phyloP scores from a whole-genome alignment of 2,113 vertebrate species.

The Salvelinus namaycush region DNA sequence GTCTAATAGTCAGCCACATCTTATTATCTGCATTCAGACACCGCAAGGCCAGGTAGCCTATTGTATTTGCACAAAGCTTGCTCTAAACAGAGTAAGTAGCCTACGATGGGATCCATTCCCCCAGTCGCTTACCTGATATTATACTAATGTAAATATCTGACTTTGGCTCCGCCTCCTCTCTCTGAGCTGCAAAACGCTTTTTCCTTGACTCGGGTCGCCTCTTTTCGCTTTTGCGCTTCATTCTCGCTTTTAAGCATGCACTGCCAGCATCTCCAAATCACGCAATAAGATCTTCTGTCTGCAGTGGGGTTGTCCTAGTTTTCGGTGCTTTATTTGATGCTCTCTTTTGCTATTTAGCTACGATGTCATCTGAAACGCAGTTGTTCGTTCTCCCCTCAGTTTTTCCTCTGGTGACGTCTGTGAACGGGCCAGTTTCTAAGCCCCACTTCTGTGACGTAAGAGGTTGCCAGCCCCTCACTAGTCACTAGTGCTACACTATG shows the following conservation, averaged over 20 bases:
- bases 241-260: slow-evolving; percentile 53
- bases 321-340: slow-evolving; percentile 35
- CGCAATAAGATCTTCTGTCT: slow-evolving; percentile 13
- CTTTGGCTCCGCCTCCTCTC: slow-evolving; percentile 69
- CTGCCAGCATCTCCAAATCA: slow-evolving; percentile 41
- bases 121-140: slow-evolving; percentile 75
- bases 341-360: slow-evolving; percentile 29
- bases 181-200: slow-evolving; percentile 67
- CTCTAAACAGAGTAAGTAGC: not conserved
- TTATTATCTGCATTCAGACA: not conserved
- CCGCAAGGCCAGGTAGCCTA: not conserved
- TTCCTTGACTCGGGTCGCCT: slow-evolving; percentile 74
- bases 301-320: slow-evolving; percentile 25
- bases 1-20: not conserved
- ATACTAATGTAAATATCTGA: slow-evolving; percentile 74
- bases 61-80: not conserved
- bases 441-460: slow-evolving; percentile 70
- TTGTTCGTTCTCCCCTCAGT: slow-evolving; percentile 34
- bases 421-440: slow-evolving; percentile 67
- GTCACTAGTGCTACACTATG: not conserved
- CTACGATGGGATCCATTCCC: slow-evolving; percentile 37
- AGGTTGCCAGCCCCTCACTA: slow-evolving; percentile 41
- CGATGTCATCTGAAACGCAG: slow-evolving; percentile 39
- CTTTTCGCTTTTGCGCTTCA: slow-evolving; percentile 81
- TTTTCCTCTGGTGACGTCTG: slow-evolving; percentile 61